These are phyloP conservation scores for Anodontia alba DNA, from an alignment of 2,888 invertebrate genomes.

Conservation along the genomic window DNA sequence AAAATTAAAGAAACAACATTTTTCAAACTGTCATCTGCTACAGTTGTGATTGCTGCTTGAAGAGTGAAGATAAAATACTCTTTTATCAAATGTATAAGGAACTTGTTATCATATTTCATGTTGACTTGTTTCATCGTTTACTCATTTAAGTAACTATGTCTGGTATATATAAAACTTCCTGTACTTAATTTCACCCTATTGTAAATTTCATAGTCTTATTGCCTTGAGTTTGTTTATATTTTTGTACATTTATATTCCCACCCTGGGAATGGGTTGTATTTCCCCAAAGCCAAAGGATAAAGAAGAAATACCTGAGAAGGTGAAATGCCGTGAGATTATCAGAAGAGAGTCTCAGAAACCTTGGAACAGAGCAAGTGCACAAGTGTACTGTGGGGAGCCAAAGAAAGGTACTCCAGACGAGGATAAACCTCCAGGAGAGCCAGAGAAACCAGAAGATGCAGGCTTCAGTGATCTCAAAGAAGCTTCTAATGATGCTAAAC, in stretches of 20 bases:
- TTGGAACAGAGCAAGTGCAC: constrained; percentile 47
- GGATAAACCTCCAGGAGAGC: constrained; percentile 1
- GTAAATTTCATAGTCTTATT: not conserved
- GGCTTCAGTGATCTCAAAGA: not conserved
- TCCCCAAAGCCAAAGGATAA: constrained; percentile 32
- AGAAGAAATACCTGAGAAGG: constrained; percentile 5
- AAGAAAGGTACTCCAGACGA: constrained; percentile 11
- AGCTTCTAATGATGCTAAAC: not conserved
- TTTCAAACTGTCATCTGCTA: no score
- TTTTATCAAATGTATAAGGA: no score
- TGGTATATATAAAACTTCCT: constrained; percentile 9
- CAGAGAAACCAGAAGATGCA: not conserved
- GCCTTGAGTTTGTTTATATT: not conserved
- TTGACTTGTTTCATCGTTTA: no score
- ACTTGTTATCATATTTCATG: no score
- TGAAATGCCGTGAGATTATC: not conserved
- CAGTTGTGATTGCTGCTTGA: no score
- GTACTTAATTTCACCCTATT: constrained; percentile 1
- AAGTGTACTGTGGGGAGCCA: constrained; percentile 56
- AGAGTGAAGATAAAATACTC: no score
- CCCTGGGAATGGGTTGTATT: constrained; percentile 34
- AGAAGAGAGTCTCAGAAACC: constrained; percentile 40
- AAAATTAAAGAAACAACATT: no score
- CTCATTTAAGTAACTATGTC: not conserved
- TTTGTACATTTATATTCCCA: not conserved